These are phyloP conservation scores for Lissocephala sabroskyi DNA, from an alignment of 2,888 invertebrate genomes.

Conservation along the genomic window DNA sequence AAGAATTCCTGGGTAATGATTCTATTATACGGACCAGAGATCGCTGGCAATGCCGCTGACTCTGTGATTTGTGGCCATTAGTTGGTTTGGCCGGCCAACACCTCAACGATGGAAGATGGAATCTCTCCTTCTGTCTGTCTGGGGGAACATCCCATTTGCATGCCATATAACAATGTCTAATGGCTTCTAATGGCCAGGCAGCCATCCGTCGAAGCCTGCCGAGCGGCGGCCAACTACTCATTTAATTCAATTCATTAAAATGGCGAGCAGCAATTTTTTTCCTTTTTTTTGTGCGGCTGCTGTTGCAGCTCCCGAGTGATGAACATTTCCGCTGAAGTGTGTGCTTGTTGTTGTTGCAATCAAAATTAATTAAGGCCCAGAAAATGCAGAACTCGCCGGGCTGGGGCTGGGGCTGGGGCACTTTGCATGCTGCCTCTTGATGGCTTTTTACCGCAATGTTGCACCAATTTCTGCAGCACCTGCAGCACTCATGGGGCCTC, in stretches of 20 bases:
- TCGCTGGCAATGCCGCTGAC: background rate
- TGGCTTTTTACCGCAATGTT: slow-evolving; percentile 54
- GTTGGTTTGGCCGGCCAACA: background rate
- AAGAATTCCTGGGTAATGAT: slow-evolving; percentile 22
- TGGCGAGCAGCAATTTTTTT: slow-evolving; percentile 8
- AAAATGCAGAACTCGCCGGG: slow-evolving; percentile 21
- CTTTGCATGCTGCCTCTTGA: slow-evolving; percentile 44
- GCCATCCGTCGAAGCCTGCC: slow-evolving; percentile 16
- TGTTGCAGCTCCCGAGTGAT: slow-evolving; percentile 42
- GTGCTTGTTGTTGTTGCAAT: slow-evolving; percentile 33
- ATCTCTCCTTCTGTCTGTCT: slow-evolving; percentile 1
- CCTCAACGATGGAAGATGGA: background rate
- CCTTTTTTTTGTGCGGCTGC: background rate
- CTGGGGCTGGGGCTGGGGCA: slow-evolving; percentile 11
- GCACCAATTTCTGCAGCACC: slow-evolving; percentile 23
- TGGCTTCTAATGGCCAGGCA: slow-evolving; percentile 34
- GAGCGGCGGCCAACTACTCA: slow-evolving; percentile 30
- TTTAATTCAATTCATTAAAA: slow-evolving; percentile 57
- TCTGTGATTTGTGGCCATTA: slow-evolving; percentile 20
- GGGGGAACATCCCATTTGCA: slow-evolving; percentile 21
- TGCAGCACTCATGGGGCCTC: slow-evolving; percentile 15
- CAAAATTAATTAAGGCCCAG: slow-evolving; percentile 56
- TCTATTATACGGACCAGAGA: slow-evolving; percentile 17
- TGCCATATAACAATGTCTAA: slow-evolving; percentile 24
- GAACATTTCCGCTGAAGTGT: slow-evolving; percentile 50